These are phyloP conservation scores for Aix galericulata DNA, from an alignment of 2,113 vertebrate species.

Conservation along the genomic window DNA sequence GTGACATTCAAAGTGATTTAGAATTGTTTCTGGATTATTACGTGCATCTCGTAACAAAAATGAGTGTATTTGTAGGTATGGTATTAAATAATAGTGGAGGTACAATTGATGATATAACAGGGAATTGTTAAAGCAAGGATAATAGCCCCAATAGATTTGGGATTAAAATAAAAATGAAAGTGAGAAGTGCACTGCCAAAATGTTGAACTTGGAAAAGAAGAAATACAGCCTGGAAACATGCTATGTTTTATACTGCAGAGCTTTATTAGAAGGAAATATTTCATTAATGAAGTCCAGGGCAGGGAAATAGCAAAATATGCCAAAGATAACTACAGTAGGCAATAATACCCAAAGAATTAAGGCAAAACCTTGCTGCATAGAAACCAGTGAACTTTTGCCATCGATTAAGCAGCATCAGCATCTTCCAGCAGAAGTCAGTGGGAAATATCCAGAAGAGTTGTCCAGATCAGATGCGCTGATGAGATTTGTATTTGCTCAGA, in stretches of 20 bases:
- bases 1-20: neutral
- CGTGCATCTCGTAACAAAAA: neutral
- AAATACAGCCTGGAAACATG: neutral
- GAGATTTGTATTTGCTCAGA: neutral
- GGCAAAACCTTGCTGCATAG: neutral
- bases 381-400: neutral
- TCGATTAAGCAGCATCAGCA: neutral
- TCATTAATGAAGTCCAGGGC: conserved; percentile 22
- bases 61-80: neutral
- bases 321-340: neutral
- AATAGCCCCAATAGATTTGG: neutral
- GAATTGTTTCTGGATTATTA: neutral
- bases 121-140: neutral
- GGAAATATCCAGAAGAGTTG: neutral
- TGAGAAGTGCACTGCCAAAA: neutral
- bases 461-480: neutral
- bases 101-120: neutral
- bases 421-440: neutral
- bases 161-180: conserved; percentile 31
- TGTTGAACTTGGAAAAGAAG: conserved; percentile 2
- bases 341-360: neutral
- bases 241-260: neutral
- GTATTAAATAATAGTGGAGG: neutral
- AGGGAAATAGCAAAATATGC: neutral
- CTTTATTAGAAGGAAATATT: conserved; percentile 27